Conservation (phyloP, 2,113 vertebrate genomes). For the Dunckerocampus dactyliophorus region DNA sequence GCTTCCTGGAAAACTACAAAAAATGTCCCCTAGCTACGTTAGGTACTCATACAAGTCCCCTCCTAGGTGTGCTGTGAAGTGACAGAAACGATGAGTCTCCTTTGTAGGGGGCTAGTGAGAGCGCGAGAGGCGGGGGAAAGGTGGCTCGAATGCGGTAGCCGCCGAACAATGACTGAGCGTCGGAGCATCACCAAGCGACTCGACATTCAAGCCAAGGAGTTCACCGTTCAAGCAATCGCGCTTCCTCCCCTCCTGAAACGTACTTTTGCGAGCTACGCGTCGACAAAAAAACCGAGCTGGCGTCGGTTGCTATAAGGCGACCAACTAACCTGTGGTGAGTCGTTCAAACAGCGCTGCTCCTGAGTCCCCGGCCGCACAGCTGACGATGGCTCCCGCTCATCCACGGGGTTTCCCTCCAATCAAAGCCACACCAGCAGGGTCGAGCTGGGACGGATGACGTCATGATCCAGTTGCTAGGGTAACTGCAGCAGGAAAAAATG, state of each 20-base stretch:
- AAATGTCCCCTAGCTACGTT: not conserved
- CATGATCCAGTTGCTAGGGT: slow-evolving; percentile 79
- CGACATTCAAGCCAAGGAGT: slow-evolving; percentile 4
- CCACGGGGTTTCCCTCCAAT: slow-evolving; percentile 94
- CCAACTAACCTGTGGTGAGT: slow-evolving; percentile 59
- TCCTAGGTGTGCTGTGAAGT: not conserved
- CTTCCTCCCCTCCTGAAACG: not conserved
- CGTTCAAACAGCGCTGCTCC: slow-evolving; percentile 63
- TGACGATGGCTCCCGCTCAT: slow-evolving; percentile 77
- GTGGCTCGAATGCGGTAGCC: slow-evolving; percentile 8
- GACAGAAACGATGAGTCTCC: not conserved
- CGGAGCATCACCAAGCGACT: slow-evolving; percentile 25
- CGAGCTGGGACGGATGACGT: slow-evolving; percentile 81
- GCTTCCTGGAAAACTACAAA: slow-evolving; percentile 52
- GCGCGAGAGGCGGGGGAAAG: slow-evolving; percentile 3
- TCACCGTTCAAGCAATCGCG: not conserved
- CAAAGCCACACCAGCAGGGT: slow-evolving; percentile 70
- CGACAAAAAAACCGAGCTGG: not conserved
- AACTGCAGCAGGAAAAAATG: slow-evolving; percentile 57
- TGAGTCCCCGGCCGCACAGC: slow-evolving; percentile 72
- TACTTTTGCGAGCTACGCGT: not conserved
- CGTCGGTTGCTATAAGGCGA: not conserved
- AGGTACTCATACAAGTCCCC: not conserved
- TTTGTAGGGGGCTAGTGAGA: not conserved
- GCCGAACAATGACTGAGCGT: slow-evolving; percentile 61